Base-by-base conservation (phyloP, 2,888 invertebrate species). In the Pyrrhosoma nymphula region DNA sequence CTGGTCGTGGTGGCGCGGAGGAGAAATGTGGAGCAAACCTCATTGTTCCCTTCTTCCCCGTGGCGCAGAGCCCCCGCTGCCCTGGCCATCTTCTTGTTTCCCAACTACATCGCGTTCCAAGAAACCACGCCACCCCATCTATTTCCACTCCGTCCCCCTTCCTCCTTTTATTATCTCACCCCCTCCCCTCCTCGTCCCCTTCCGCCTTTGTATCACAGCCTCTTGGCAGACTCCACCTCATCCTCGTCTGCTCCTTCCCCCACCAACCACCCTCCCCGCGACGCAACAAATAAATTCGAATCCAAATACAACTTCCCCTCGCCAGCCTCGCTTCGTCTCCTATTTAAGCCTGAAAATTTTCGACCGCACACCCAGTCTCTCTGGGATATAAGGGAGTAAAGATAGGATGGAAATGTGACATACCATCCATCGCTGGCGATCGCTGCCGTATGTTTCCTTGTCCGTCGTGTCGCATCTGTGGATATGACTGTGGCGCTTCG, bases 281-380 rank as follows among this genome's bases (percentile, higher is more conserved):
- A n/a, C 82, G 82, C 82, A n/a, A 82, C 30, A 82, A 82, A 82
- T 82, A 30, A 82, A 82, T 82, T 30, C 8, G 35, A 82, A 82
- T 82, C 35, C 82, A 30, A 82, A 82, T 82, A 82, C 82, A 82
- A 82, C 82, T 35, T 4, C 30, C 30, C 30, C 35, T 82, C 16
- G 35, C 35, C 35, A 3, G 8, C 82, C 35, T 16, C n/a, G 30
- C 82, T 16, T 35, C 14, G 23, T 82, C 35, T 16, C 82, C 82
- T 16, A 26, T 6, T 30, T 10, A 14, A 16, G 16, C 35, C 82
- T 18, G 82, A 82, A 35, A 82, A 35, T 82, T 35, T 82, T 35
- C 35, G 82, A 35, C 30, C 30, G 12, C 82, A 4, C n/a, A 12
- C 1, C 60, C 60, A 60, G 60, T 20, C 18, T 60, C 60, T 60